Conservation (phyloP, 2,888 invertebrate species). For the Pristionchus maxplancki region DNA sequence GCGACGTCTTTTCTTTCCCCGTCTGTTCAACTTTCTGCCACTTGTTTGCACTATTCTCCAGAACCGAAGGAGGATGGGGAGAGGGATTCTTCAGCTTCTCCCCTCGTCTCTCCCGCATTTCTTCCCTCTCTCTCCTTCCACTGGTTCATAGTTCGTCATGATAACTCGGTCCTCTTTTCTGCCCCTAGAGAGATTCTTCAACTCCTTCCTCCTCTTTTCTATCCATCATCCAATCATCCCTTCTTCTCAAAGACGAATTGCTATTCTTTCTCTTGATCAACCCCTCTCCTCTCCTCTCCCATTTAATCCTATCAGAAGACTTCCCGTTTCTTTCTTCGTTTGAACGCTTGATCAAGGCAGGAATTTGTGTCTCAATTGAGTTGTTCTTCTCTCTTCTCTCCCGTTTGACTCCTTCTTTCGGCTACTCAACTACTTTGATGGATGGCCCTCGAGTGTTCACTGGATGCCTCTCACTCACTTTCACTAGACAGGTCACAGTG, state of each 20-base stretch:
- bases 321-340: slow-evolving; percentile 15
- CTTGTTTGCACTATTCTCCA: slow-evolving; percentile 47
- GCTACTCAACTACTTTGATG: slow-evolving; percentile 22
- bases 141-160: slow-evolving; percentile 37
- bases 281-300: not conserved
- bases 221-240: slow-evolving; percentile 43
- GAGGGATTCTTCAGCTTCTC: slow-evolving; percentile 11
- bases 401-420: not conserved
- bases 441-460: slow-evolving; percentile 9
- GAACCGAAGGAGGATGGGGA: not conserved
- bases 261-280: slow-evolving; percentile 15
- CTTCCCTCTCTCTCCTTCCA: not conserved
- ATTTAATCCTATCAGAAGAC: slow-evolving; percentile 48
- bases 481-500: not conserved
- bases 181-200: slow-evolving; percentile 7
- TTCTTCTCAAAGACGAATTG: slow-evolving; percentile 4
- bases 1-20: not conserved
- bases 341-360: slow-evolving; percentile 43
- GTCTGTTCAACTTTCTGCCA: slow-evolving; percentile 39
- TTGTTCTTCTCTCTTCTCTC: not conserved
- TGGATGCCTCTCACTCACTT: not conserved
- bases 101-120: not conserved
- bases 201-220: slow-evolving; percentile 14
- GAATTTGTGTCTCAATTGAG: slow-evolving; percentile 27
- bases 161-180: not conserved